Base-by-base conservation (phyloP, 2,797 vertebrate genomes). In the Acanthis flammea region DNA sequence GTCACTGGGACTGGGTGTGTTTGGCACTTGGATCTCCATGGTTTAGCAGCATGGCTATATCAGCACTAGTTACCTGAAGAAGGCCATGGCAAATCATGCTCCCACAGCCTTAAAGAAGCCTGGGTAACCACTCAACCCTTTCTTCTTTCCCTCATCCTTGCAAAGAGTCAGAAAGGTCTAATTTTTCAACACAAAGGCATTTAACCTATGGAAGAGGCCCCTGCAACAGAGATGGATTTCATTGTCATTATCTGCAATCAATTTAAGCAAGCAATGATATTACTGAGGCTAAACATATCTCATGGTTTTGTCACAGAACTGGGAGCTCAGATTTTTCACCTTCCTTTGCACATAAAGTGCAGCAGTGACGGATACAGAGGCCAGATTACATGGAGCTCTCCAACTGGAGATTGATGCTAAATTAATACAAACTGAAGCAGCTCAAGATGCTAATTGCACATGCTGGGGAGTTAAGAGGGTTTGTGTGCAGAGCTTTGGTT, bases 361-460 rank as follows among this genome's bases (percentile, higher is more conserved):
- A 80, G 35, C 81, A 83, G 50, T 30, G 72, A 78, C 4, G 3
- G 66, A 63, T 76, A 53, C 33, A 75, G 55, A 84, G 39, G 66
- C 24, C 39, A 73, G 79, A 92, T 91, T 67, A 86, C 63, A 61
- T 27, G 53, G 35, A 94, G 28, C 23, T 81, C 53, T 91, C 82
- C 48, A 50, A 2, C 0, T 91, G 55, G 58, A 92, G 66, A 45
- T 3, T 39, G 48, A n/a, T 81, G 76, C 48, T 86, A 86, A 79
- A 90, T 50, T 63, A 91, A 82, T 57, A 88, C 63, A 82, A 66
- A 88, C 37, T 31, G 63, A 92, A 96, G 76, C 66, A 86, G 76
- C 85, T 96, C 88, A 87, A 61, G 86, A 91, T 62, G 53, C 15
- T 51, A 84, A 90, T 51, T 76, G 55, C 30, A 76, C 70, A 67